These are phyloP conservation scores for Semicossyphus pulcher DNA, from an alignment of 2,113 vertebrate species.

Conservation along the genomic window DNA sequence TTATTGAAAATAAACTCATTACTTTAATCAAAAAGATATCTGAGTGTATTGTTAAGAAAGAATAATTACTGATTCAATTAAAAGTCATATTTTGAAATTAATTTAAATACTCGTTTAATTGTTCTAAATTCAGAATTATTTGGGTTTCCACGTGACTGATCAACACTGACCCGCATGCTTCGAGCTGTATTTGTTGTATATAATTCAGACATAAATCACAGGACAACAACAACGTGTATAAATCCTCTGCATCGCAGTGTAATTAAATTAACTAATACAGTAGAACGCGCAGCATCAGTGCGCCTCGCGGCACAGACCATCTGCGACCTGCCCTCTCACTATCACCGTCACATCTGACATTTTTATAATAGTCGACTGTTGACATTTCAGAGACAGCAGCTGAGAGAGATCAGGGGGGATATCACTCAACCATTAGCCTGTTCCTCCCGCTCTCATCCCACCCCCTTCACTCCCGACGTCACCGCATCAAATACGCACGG, in stretches of 20 bases:
- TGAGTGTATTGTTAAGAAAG: no score
- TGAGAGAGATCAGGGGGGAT: constrained; percentile 14
- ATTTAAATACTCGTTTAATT: no score
- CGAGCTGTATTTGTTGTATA: no score
- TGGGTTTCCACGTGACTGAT: no score
- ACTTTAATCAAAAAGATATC: no score
- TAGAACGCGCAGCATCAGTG: background rate
- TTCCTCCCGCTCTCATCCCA: constrained; percentile 20
- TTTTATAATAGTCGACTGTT: background rate
- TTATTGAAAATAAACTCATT: no score
- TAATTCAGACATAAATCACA: no score
- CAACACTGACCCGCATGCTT: no score
- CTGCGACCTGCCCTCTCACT: constrained; percentile 13
- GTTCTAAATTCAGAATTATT: no score
- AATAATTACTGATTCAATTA: no score
- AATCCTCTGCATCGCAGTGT: background rate
- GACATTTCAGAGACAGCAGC: constrained; percentile 25
- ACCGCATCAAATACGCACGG: constrained; percentile 31
- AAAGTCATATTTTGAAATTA: no score
- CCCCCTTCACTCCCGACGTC: constrained; percentile 59
- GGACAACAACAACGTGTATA: no score
- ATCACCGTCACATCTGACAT: background rate
- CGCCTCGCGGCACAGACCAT: background rate
- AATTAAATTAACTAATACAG: background rate
- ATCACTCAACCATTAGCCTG: constrained; percentile 29